Evolutionary conservation across 2,113 vertebrate genomes (phyloP).

Genomic region (Raja brachyura): DNA sequence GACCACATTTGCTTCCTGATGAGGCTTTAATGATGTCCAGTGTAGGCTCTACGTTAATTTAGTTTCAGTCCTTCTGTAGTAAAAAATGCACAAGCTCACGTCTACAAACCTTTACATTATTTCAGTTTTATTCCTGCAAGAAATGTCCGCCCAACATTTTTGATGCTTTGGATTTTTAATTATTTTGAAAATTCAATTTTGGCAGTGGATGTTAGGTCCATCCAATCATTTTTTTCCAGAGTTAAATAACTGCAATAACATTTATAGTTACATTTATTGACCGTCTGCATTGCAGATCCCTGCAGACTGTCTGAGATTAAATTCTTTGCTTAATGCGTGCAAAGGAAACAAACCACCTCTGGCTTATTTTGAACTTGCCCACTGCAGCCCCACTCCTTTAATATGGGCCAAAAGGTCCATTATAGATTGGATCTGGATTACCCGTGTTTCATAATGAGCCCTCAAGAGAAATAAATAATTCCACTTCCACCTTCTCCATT

Average conservation of each 20-base stretch:
- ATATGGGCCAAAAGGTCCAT: background rate
- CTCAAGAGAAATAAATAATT: conserved; percentile 13
- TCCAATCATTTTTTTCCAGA: background rate
- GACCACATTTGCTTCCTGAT: background rate
- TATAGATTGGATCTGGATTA: conserved; percentile 19
- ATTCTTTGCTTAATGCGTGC: background rate
- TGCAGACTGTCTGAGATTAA: conserved; percentile 1
- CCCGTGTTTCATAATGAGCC: conserved; percentile 21
- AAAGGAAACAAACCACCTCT: conserved; percentile 25
- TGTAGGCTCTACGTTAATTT: background rate
- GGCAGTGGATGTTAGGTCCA: background rate
- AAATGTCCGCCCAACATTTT: background rate
- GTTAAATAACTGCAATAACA: background rate
- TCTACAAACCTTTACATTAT: background rate
- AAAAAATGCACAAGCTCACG: background rate
- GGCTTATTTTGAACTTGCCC: background rate
- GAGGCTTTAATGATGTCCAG: background rate
- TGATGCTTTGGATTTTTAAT: background rate
- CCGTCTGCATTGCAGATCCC: background rate
- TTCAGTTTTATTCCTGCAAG: background rate
- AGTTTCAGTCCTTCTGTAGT: background rate
- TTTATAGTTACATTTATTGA: conserved; percentile 16
- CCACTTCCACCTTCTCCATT: background rate
- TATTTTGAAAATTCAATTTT: background rate
- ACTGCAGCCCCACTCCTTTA: background rate